Evolutionary conservation across 2,113 vertebrate species (phyloP).

Genomic region (Coptodon rendalli): DNA sequence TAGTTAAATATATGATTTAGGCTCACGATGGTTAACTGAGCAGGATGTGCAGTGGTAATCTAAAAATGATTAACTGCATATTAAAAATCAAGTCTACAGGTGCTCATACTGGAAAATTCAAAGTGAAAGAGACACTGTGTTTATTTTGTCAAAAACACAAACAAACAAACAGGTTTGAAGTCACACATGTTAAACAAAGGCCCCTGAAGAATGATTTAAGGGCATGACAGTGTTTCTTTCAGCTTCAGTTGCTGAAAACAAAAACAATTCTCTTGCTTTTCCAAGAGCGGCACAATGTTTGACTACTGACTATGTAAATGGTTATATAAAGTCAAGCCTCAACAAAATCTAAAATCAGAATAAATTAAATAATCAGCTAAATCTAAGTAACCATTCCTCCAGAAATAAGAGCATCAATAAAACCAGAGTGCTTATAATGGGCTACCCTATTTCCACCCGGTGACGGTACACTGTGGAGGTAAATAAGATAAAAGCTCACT

Average conservation of each 20-base stretch:
- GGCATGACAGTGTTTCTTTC: neutral
- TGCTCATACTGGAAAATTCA: neutral
- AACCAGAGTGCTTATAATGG: neutral
- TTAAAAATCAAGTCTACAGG: neutral
- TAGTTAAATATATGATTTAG: slow-evolving; percentile 11
- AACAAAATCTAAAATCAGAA: neutral
- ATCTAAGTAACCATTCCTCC: neutral
- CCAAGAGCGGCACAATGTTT: neutral
- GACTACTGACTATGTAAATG: neutral
- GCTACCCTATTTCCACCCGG: neutral
- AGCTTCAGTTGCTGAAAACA: neutral
- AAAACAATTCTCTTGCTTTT: neutral
- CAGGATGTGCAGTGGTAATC: neutral
- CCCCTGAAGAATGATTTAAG: neutral
- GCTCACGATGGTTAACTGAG: neutral
- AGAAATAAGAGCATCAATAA: neutral
- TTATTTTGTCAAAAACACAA: neutral
- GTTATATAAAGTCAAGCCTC: neutral
- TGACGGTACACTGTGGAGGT: neutral
- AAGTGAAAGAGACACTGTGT: neutral
- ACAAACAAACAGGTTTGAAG: neutral
- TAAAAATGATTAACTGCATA: neutral
- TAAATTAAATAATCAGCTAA: neutral
- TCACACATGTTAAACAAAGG: neutral
- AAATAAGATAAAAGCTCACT: neutral